Conservation (phyloP, 2,888 invertebrate species). For the Chromoteleia sp. region DNA sequence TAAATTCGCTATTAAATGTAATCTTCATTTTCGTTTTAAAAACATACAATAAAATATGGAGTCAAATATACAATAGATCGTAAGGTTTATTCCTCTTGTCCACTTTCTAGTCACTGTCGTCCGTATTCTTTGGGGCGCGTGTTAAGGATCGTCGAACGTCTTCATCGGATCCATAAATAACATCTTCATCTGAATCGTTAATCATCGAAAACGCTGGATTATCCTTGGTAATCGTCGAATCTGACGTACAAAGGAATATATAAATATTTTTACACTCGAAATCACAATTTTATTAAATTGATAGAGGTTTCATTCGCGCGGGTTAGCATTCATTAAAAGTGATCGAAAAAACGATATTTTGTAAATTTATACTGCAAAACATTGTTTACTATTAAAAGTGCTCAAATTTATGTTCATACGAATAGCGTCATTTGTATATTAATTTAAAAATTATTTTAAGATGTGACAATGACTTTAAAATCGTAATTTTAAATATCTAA, state of each 20-base stretch:
- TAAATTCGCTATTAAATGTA: neutral
- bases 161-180: conserved; percentile 96
- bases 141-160: conserved; percentile 93
- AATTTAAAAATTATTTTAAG: neutral
- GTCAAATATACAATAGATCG: neutral
- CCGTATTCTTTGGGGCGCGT: conserved; percentile 88
- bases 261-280: conserved; percentile 7
- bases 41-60: conserved; percentile 7
- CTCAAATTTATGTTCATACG: too few relatives aligned
- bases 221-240: conserved; percentile 96
- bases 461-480: neutral
- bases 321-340: neutral
- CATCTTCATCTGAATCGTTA: conserved; percentile 98
- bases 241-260: conserved; percentile 84
- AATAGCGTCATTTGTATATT: neutral
- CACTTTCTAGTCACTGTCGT: conserved; percentile 88
- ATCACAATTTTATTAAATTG: neutral
- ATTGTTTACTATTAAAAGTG: too few relatives aligned
- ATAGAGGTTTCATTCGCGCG: neutral
- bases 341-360: too few relatives aligned
- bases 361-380: too few relatives aligned
- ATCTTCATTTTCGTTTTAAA: neutral
- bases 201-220: conserved; percentile 99
- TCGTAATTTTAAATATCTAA: neutral
- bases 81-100: neutral